phyloP scores from a whole-genome alignment of 2,113 vertebrate genomes.

The Crypturellus undulatus region DNA sequence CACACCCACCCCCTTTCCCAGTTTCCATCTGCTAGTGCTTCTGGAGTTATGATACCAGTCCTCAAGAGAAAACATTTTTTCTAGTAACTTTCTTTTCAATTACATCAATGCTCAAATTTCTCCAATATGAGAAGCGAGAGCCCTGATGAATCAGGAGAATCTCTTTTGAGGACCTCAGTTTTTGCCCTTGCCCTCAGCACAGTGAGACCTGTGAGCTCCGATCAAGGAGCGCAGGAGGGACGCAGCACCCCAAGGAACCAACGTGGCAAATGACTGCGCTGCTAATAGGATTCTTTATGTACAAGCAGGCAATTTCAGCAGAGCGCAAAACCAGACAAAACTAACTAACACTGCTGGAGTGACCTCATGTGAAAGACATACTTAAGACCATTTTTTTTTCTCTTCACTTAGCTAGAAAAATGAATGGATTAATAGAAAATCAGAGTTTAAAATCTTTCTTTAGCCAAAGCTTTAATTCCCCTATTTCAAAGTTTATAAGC shows the following conservation, averaged over 20 bases:
- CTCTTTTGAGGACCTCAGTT: not conserved
- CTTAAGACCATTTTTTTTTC: not conserved
- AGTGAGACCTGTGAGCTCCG: not conserved
- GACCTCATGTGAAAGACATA: not conserved
- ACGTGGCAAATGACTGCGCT: not conserved
- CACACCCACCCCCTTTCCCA: accelerated
- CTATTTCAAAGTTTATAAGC: not conserved
- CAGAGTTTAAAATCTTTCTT: not conserved
- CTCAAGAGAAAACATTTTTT: not conserved
- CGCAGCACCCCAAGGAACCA: not conserved
- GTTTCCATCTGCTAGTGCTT: not conserved
- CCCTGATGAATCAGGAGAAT: not conserved
- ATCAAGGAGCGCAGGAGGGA: not conserved
- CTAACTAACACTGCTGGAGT: not conserved
- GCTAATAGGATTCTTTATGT: slow-evolving; percentile 23
- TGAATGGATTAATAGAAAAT: not conserved
- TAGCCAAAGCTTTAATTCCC: not conserved
- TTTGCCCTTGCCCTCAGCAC: not conserved
- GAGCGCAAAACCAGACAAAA: not conserved
- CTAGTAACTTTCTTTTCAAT: not conserved
- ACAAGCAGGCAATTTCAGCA: not conserved
- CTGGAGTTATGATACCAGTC: accelerated
- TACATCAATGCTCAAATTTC: not conserved
- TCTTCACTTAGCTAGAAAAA: slow-evolving; percentile 1
- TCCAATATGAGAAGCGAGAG: not conserved